Evolutionary conservation across 2,113 vertebrate genomes (phyloP), one percentile per base, ranked within the genome.

Genomic region (Ceuthmochares aereus): DNA sequence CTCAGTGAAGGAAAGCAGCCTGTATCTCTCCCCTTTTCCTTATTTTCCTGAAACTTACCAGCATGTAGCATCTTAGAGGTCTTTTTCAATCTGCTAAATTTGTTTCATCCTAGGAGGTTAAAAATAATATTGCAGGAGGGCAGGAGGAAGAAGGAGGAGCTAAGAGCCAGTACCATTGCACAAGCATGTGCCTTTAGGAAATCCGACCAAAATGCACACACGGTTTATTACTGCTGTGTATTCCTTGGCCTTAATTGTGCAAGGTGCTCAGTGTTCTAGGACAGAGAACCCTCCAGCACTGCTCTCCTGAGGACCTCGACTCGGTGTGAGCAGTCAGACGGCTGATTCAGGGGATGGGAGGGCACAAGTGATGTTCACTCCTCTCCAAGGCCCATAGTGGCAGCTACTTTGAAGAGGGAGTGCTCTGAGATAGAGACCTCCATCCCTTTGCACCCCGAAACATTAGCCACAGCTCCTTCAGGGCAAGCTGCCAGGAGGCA

Each of bases 221-320:
- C 47, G 9, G 10, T 42, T 47, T 32, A 18, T 37, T 74, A 20
- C 66, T 47, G 56, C 67, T 32, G 58, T 26, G 23, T 13, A 15
- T 59, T 54, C 37, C 73, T 55, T 43, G 42, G 34, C 54, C 34
- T 74, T 30, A 43, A 36, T 54, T 0, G 0, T 45, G 52, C 12
- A 63, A 68, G 32, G 17, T 7, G 6, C 54, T 76, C 43, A 55
- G 54, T 55, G 1, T 47, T 60, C 36, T n/a, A 14, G 83, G 49
- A 59, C 2, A 2, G 1, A 27, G n/a, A 8, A 7, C 43, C 40
- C 58, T 55, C 67, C 51, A 59, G 43, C 29, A n/a, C 21, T 23
- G 47, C n/a, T 79, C 29, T 51, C 22, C 29, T 30, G 63, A 86
- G 29, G 30, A 62, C 15, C 9, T 73, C 13, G 5, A 3, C 4